A percentile compares a stretch with the other conserved stretches of the same genome.
Conservation (phyloP, 1,140 invertebrate species). For the Venustaconcha ellipsiformis region DNA sequence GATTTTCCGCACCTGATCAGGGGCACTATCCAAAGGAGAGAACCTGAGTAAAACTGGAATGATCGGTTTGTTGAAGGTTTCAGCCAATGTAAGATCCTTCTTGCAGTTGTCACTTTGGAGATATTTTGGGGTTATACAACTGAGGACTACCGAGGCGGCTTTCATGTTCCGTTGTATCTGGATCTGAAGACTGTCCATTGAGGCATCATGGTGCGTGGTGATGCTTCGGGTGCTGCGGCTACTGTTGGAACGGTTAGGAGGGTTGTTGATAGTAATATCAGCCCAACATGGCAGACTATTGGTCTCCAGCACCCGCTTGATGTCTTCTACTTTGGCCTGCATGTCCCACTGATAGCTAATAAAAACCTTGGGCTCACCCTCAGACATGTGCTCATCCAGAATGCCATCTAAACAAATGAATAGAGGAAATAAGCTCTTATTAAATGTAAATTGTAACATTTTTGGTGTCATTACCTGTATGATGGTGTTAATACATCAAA, state of each 20-base stretch:
- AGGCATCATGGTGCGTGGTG: constrained; percentile 34
- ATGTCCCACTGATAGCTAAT: constrained; percentile 72
- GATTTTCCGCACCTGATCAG: constrained; percentile 58
- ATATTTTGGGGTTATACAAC: constrained; percentile 71
- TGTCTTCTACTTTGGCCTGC: constrained; percentile 67
- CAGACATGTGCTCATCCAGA: constrained; percentile 7
- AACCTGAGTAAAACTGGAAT: constrained; percentile 68
- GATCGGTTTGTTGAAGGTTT: constrained; percentile 70
- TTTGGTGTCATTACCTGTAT: no score
- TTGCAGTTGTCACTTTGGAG: constrained; percentile 70
- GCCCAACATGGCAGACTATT: constrained; percentile 70
- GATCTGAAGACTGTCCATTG: constrained; percentile 52
- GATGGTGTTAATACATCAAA: no score
- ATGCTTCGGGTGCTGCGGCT: constrained; percentile 52
- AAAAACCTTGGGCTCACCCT: constrained; percentile 65
- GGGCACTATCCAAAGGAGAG: constrained; percentile 67
- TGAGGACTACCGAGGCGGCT: constrained; percentile 62
- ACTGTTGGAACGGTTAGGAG: constrained; percentile 54
- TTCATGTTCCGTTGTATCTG: constrained; percentile 65
- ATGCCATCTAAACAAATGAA: constrained; percentile 20
- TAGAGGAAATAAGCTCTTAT: not conserved
- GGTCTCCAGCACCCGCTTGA: constrained; percentile 65
- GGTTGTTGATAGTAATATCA: constrained; percentile 64
- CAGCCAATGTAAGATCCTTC: constrained; percentile 70
- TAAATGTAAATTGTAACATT: not conserved